Base-by-base conservation (phyloP, 2,113 vertebrate genomes). In the Macrotis lagotis region DNA sequence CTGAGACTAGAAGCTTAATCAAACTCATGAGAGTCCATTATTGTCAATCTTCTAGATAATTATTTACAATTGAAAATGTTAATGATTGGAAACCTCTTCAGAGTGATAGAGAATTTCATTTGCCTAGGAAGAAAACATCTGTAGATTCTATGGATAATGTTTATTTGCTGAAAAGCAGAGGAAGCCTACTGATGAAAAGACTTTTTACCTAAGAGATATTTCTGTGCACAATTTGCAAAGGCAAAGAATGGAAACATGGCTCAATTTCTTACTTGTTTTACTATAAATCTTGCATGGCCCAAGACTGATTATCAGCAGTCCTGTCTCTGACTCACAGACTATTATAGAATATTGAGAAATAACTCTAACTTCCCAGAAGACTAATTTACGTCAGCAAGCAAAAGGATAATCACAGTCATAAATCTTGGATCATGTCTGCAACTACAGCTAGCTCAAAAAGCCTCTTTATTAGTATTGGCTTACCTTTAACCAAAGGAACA, bases 351-450 rank as follows among this genome's bases (percentile, higher is more conserved):
- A 96, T 98, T 98, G 98, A 98, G 97, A 98, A 98, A 98, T 97
- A 98, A 98, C 98, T 97, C 97, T 95, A 95, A 93, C 97, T 98
- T 99, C 98, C 98, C 98, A 98, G 98, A 98, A 98, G 98, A 96
- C 97, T 98, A 98, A 98, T 98, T 98, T 98, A 98, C 96, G 96
- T 99, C 98, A 98, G 98, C 97, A 98, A 97, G 97, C 93, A 97
- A 97, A 97, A 97, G 91, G 95, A 98, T 98, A 98, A 98, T 98
- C 97, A 97, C 48, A 95, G 93, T 24, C 96, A 97, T 98, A 98
- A 98, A 98, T 98, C 97, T 98, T 97, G 93, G 59, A 94, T 96
- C 2, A 0, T 89, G 96, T 95, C 96, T 26, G 0, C 93, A 90
- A 96, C 95, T 96, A 90, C 51, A 91, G 93, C 94, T 96, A 51